These are phyloP conservation scores for Orussus abietinus DNA, from an alignment of 1,140 invertebrate genomes.

Conservation along the genomic window DNA sequence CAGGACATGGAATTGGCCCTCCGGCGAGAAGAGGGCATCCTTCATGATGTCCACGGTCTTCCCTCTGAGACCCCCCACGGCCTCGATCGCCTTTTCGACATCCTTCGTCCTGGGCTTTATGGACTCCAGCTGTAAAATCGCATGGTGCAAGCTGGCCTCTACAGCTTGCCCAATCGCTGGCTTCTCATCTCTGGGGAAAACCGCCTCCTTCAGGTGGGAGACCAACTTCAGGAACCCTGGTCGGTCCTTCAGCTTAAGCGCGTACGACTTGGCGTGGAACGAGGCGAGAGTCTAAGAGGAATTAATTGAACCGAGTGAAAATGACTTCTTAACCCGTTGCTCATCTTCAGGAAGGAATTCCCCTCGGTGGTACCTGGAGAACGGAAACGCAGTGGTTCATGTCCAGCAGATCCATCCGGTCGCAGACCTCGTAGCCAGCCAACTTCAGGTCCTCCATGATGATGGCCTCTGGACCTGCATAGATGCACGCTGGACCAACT, in stretches of 20 bases:
- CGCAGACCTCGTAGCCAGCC: slow-evolving; percentile 31
- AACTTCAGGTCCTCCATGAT: slow-evolving; percentile 47
- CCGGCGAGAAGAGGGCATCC: slow-evolving; percentile 8
- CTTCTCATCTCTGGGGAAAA: slow-evolving; percentile 21
- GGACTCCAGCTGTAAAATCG: slow-evolving; percentile 17
- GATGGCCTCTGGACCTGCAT: slow-evolving; percentile 30
- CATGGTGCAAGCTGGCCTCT: slow-evolving; percentile 14
- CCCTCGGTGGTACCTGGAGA: slow-evolving; percentile 23
- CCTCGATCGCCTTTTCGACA: neutral
- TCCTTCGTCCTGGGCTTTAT: slow-evolving; percentile 20
- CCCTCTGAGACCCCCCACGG: slow-evolving; percentile 1
- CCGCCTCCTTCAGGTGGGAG: slow-evolving; percentile 22
- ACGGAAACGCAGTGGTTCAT: slow-evolving; percentile 40
- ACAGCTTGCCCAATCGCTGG: slow-evolving; percentile 15
- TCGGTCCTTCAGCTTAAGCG: slow-evolving; percentile 34
- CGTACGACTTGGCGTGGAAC: slow-evolving; percentile 44
- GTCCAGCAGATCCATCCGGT: slow-evolving; percentile 36
- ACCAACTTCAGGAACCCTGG: slow-evolving; percentile 25
- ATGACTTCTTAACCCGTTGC: neutral
- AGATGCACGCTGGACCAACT: slow-evolving; percentile 28
- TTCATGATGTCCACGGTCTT: slow-evolving; percentile 14
- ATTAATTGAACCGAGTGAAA: too few species aligned
- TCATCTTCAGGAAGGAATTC: neutral
- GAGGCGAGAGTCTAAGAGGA: slow-evolving; percentile 42
- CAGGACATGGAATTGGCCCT: slow-evolving; percentile 28